Evolutionary conservation across 1,140 invertebrate species (phyloP), one percentile per base, ranked within the genome.

Genomic region (Belonocnema kinseyi): DNA sequence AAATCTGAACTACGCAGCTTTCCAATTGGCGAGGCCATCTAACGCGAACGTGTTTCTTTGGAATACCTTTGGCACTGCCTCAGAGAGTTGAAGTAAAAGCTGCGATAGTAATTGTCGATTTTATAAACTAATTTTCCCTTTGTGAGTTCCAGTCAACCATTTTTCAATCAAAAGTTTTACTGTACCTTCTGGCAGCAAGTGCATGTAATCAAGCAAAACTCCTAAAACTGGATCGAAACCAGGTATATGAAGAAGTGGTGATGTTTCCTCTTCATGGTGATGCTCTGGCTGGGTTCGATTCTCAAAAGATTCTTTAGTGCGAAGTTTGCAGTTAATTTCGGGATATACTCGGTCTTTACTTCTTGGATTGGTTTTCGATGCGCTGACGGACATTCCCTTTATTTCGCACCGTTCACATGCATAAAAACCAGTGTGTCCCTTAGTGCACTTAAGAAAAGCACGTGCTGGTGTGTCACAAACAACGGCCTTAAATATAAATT

Each of bases 381-480:
- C 17, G 16, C 77, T n/a, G n/a, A n/a, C n/a, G n/a, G n/a, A n/a
- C n/a, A n/a, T n/a, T n/a, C n/a, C n/a, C n/a, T n/a, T n/a, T 50
- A 73, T 26, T 50, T 73, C 51, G 52, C 75, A 83, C 16, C 79
- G 26, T 72, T 80, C 81, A n/a, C 78, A 77, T 10, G 73, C 66
- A 16, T 58, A 58, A 74, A 73, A 82, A 13, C 78, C 80, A 3
- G 72, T 70, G 14, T 79, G 80, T 7, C 80, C 75, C 40, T 82
- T 82, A 14, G 46, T 71, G n/a, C 70, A 56, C n/a, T n/a, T n/a
- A n/a, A n/a, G n/a, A n/a, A n/a, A n/a, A n/a, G n/a, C n/a, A n/a
- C n/a, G n/a, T n/a, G 80, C 80, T 33, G 77, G 80, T 33, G 74
- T 81, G 56, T 78, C 80, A 75, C 72, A 81, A n/a, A 73, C 56